Base-by-base conservation (phyloP, 2,113 vertebrate species). In the Prolemur simus region DNA sequence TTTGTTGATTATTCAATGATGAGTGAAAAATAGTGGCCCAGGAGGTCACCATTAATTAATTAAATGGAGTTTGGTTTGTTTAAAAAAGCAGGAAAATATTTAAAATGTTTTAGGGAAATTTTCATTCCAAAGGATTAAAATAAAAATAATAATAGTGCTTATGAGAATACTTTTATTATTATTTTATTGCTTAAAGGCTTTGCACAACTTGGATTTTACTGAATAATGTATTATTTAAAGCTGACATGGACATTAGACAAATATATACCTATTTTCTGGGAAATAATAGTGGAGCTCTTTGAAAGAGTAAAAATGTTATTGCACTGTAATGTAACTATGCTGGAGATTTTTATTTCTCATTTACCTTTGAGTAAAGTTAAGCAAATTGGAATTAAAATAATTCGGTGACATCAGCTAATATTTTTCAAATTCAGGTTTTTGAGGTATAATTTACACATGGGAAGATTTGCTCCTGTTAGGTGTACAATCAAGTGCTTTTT, bases 301-400 rank as follows among this genome's bases (percentile, higher is more conserved):
- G 23, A 56, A 95, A 77, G 78, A 17, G 25, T 68, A 68, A 83
- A 95, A 42, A 42, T 74, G 20, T 49, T 83, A 29, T 58, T 93
- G 83, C 64, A 81, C n/a, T 8, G 4, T 39, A 82, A 82, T 37
- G 2, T 82, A 54, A n/a, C 18, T 81, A 6, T 29, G 21, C 32
- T 60, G 85, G 56, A 73, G 29, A 68, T 76, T 68, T 92, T 52
- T 42, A 27, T 37, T 87, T 82, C 45, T 76, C 47, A 58, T 92
- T 87, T 76, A 74, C 68, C 58, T 47, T 95, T 82, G 80, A 18
- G 13, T 47, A 81, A 63, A 74, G 74, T 87, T 74, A 81, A 73
- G n/a, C 56, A 74, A 56, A 87, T 81, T 87, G 54, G 56, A 56
- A 63, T 91, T 73, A 42, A 91, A 47, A 45, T 66, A 95, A 89